phyloP scores from a whole-genome alignment of 2,797 vertebrate species.

The Betta splendens region DNA sequence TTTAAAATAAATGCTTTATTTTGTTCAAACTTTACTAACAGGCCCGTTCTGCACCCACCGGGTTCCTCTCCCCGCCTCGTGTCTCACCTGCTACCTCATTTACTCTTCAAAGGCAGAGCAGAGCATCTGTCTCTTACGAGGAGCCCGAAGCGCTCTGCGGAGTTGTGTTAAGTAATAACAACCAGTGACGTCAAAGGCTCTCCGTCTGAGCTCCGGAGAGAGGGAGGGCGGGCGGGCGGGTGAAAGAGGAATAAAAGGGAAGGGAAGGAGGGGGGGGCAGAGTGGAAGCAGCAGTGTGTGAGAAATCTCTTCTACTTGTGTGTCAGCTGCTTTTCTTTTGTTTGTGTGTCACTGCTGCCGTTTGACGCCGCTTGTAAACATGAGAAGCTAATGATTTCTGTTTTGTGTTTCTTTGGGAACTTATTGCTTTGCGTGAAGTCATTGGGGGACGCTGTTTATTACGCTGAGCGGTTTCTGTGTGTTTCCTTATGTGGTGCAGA shows the following conservation, averaged over 20 bases:
- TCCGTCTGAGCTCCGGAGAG: constrained; percentile 61
- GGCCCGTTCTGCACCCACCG: constrained; percentile 1
- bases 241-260: constrained; percentile 24
- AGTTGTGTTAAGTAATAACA: constrained; percentile 82
- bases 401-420: constrained; percentile 15
- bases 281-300: constrained; percentile 48
- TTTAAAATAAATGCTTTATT: constrained; percentile 14
- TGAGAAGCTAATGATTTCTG: constrained; percentile 6
- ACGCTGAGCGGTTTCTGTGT: constrained; percentile 21
- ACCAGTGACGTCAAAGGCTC: constrained; percentile 79
- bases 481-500: constrained; percentile 23
- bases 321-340: constrained; percentile 31
- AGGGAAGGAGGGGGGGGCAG: constrained; percentile 37
- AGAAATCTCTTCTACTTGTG: constrained; percentile 47
- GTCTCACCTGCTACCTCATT: constrained; percentile 61
- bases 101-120: constrained; percentile 67
- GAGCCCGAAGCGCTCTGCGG: constrained; percentile 71
- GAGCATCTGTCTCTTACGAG: constrained; percentile 76
- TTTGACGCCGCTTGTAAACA: constrained; percentile 12
- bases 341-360: constrained; percentile 16
- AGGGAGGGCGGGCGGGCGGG: constrained; percentile 41
- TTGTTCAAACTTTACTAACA: constrained; percentile 12
- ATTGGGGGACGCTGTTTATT: constrained; percentile 38
- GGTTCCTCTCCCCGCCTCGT: constrained; percentile 20
- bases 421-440: constrained; percentile 23